Percentiles rank a stretch among this genome's conserved stretches.
These are phyloP conservation scores for Hetaerina titia DNA, from an alignment of 2,888 invertebrate genomes.

Conservation along the genomic window DNA sequence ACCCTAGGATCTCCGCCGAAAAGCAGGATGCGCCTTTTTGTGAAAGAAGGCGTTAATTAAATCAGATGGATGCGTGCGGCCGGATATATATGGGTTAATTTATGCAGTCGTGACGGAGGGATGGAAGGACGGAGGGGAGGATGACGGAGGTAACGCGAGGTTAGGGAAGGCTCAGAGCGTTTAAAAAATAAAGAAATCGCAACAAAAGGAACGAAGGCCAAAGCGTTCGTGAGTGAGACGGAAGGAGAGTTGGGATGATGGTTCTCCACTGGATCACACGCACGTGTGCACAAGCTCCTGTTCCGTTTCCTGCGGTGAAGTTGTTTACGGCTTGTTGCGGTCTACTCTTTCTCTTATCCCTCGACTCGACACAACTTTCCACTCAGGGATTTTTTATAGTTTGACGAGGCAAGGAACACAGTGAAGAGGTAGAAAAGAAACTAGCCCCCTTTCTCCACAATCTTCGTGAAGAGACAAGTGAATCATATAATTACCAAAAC, in stretches of 20 bases:
- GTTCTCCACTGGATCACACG: neutral
- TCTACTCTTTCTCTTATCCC: neutral
- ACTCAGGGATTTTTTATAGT: too few relatives aligned
- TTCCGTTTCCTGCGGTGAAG: neutral
- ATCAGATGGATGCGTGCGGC: neutral
- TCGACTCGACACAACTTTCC: neutral
- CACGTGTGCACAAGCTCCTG: neutral
- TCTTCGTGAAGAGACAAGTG: too few relatives aligned
- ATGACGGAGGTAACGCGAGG: neutral
- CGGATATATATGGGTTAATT: neutral
- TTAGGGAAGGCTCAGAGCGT: neutral
- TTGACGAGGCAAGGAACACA: too few relatives aligned
- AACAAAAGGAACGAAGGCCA: neutral
- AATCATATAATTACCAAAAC: too few relatives aligned
- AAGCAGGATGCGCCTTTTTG: neutral
- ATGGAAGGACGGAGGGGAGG: neutral
- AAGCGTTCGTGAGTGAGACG: neutral
- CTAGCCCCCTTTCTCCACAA: too few relatives aligned
- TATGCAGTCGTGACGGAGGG: neutral
- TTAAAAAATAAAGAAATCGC: neutral
- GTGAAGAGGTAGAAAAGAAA: too few relatives aligned
- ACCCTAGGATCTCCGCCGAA: neutral
- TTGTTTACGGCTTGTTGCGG: neutral
- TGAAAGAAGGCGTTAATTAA: conserved; percentile 48
- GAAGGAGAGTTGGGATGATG: neutral